phyloP scores from a whole-genome alignment of 2,113 vertebrate genomes.

The Amblyopsis rosae region DNA sequence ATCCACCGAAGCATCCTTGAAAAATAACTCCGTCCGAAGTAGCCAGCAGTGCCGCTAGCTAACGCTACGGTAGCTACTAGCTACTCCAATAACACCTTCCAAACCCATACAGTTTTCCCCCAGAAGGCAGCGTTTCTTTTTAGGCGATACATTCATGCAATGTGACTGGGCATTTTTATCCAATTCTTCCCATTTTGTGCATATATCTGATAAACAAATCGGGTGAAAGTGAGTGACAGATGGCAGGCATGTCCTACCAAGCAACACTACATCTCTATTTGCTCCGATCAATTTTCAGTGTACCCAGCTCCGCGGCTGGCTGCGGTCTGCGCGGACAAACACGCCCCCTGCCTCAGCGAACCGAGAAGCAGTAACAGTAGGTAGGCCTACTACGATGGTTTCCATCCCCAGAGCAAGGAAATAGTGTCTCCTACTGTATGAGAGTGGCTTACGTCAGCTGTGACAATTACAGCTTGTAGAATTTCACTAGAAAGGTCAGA shows the following conservation, averaged over 20 bases:
- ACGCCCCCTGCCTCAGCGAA: slow-evolving; percentile 49
- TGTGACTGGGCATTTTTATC: not conserved
- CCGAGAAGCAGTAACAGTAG: not conserved
- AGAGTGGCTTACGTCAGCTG: not conserved
- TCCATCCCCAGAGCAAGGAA: not conserved
- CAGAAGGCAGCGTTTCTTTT: slow-evolving; percentile 28
- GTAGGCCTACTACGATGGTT: not conserved
- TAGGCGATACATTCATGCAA: slow-evolving; percentile 37
- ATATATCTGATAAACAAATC: slow-evolving; percentile 11
- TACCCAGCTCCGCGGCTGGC: not conserved
- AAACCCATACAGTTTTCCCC: slow-evolving; percentile 54
- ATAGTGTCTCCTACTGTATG: not conserved
- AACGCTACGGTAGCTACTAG: slow-evolving; percentile 65
- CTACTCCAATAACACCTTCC: slow-evolving; percentile 62
- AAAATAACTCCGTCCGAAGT: slow-evolving; percentile 32
- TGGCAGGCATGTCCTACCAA: slow-evolving; percentile 49
- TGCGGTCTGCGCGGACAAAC: not conserved
- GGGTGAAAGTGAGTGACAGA: slow-evolving; percentile 49
- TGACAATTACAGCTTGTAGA: not conserved
- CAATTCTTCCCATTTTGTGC: slow-evolving; percentile 24
- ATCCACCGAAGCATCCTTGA: slow-evolving; percentile 91
- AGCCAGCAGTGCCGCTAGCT: slow-evolving; percentile 65
- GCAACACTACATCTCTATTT: slow-evolving; percentile 55
- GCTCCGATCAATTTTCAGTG: slow-evolving; percentile 45
- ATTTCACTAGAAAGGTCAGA: not conserved